Evolutionary conservation across 2,113 vertebrate species (phyloP).

Genomic region (Pangasianodon gigas): DNA sequence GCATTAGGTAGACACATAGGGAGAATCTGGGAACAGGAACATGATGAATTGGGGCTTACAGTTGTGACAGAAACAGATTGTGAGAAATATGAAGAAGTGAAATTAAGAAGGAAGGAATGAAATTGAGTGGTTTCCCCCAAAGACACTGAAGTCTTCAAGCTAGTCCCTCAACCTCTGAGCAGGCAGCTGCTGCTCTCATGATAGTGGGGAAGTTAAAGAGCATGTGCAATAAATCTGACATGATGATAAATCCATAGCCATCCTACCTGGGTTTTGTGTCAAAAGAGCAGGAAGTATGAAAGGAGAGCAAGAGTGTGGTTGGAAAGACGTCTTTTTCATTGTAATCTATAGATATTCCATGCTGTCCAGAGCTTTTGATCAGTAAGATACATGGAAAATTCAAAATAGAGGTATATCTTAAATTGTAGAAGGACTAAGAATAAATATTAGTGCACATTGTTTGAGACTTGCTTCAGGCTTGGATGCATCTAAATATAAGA

Average conservation of each 20-base stretch:
- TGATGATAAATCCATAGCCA: constrained; percentile 67
- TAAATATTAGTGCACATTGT: background rate
- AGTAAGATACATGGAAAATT: background rate
- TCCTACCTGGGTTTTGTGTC: constrained; percentile 51
- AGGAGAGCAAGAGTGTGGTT: constrained; percentile 4
- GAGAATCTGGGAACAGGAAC: background rate
- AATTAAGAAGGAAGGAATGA: constrained; percentile 4
- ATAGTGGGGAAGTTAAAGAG: constrained; percentile 50
- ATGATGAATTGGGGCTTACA: background rate
- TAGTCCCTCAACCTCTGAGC: constrained; percentile 34
- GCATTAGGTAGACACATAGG: background rate
- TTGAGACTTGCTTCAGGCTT: background rate
- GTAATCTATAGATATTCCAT: background rate
- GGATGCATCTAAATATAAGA: too few species aligned
- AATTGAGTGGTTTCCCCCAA: background rate
- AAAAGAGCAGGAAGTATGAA: constrained; percentile 32
- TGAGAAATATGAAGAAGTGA: background rate
- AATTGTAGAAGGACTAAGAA: background rate
- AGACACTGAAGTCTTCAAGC: constrained; percentile 11
- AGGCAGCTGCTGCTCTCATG: constrained; percentile 44
- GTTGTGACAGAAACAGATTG: constrained; percentile 5
- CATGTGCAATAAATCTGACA: constrained; percentile 59
- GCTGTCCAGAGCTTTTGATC: background rate
- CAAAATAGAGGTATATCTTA: background rate
- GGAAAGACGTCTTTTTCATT: background rate